Percentiles rank a stretch among this genome's conserved stretches.
These are phyloP conservation scores for Drosophila trapezifrons DNA, from an alignment of 1,140 invertebrate species.

Conservation along the genomic window DNA sequence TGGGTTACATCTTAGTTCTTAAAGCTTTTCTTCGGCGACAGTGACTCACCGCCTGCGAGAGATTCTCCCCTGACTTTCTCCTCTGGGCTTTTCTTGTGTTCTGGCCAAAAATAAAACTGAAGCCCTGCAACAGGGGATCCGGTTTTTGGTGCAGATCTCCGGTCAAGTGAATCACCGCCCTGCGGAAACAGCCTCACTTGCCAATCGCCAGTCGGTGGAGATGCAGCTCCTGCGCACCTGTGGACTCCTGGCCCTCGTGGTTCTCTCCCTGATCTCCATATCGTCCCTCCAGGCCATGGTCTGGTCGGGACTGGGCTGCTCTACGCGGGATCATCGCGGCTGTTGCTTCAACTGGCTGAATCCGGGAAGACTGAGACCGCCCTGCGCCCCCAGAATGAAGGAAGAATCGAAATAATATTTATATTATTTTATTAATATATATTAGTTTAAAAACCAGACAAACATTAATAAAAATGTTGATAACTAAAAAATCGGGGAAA, in stretches of 20 bases:
- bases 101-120: conserved; percentile 37
- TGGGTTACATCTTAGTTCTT: conserved; percentile 27
- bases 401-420: not conserved
- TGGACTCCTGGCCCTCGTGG: conserved; percentile 1
- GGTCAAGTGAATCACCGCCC: not conserved
- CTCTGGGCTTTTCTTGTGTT: conserved; percentile 5
- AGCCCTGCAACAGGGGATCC: conserved; percentile 18
- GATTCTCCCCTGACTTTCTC: conserved; percentile 34
- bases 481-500: no score
- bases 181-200: conserved; percentile 8
- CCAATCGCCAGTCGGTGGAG: not conserved
- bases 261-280: not conserved
- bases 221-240: conserved; percentile 31
- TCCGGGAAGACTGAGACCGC: not conserved
- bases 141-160: conserved; percentile 18
- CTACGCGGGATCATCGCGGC: conserved; percentile 19
- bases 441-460: not conserved
- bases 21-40: not conserved
- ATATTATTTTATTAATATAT: not conserved
- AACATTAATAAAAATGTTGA: no score
- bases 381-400: conserved; percentile 9
- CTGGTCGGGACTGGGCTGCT: conserved; percentile 21
- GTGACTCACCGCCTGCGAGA: conserved; percentile 6
- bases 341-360: conserved; percentile 7
- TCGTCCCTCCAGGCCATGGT: not conserved